phyloP scores from a whole-genome alignment of 2,797 vertebrate genomes.

The Artibeus lituratus region DNA sequence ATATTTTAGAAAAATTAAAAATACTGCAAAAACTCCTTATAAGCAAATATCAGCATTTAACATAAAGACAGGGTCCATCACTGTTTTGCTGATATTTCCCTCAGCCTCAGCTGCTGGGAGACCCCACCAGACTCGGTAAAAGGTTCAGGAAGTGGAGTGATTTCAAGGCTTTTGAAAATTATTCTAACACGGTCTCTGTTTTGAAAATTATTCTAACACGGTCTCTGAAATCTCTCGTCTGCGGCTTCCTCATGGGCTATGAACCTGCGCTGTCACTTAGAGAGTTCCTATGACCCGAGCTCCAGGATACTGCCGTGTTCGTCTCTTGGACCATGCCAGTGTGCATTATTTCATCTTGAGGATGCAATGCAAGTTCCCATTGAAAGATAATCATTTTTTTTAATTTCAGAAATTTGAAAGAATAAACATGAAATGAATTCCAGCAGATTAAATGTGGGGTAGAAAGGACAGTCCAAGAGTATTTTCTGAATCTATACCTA shows the following conservation, averaged over 20 bases:
- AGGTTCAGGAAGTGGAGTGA: background rate
- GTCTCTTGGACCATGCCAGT: background rate
- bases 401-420: background rate
- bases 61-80: background rate
- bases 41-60: background rate
- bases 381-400: background rate
- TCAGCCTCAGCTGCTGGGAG: accelerated
- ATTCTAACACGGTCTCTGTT: too few species aligned
- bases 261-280: accelerated
- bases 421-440: background rate
- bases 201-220: too few species aligned
- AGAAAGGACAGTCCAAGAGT: background rate
- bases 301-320: background rate
- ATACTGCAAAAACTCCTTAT: background rate
- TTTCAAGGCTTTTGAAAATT: background rate
- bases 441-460: background rate
- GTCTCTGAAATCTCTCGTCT: background rate
- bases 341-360: background rate
- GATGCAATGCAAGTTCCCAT: background rate
- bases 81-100: background rate
- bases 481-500: background rate
- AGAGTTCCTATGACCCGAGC: background rate
- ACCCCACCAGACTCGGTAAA: background rate
- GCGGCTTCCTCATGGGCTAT: background rate
- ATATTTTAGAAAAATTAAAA: background rate